These are phyloP conservation scores for Oreochromis spilurus DNA, from an alignment of 2,113 vertebrate genomes.

Conservation along the genomic window DNA sequence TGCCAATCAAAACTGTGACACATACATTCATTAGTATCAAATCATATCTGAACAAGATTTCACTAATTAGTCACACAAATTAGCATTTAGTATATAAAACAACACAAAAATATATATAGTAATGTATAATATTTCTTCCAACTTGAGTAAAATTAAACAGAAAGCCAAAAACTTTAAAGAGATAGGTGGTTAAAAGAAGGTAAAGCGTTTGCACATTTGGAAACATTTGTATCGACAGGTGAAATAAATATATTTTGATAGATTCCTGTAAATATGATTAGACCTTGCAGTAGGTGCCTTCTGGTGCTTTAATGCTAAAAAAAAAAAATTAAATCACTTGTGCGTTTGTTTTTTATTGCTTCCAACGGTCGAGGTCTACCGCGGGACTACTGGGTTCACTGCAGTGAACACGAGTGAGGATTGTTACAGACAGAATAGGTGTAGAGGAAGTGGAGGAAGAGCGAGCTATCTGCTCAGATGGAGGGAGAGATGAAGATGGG, in stretches of 20 bases:
- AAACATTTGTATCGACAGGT: background rate
- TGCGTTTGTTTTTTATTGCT: background rate
- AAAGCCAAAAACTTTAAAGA: background rate
- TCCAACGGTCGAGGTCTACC: background rate
- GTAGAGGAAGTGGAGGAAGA: background rate
- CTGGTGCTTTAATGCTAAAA: background rate
- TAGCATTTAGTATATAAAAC: background rate
- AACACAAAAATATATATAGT: fast-evolving
- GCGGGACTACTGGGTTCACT: background rate
- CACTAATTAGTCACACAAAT: background rate
- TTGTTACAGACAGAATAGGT: background rate
- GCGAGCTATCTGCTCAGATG: background rate
- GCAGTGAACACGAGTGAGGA: background rate
- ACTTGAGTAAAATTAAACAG: background rate
- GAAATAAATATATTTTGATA: background rate
- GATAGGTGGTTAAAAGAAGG: background rate
- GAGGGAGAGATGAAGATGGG: conserved; percentile 6
- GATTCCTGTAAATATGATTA: background rate
- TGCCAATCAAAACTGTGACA: background rate
- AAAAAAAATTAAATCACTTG: fast-evolving
- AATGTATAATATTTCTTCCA: background rate
- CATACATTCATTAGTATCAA: background rate
- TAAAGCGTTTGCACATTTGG: background rate
- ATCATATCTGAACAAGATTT: background rate
- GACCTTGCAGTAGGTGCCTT: background rate